A percentile compares a stretch with the other conserved stretches of the same genome.
phyloP scores from a whole-genome alignment of 2,113 vertebrate species.

The Odontesthes bonariensis region DNA sequence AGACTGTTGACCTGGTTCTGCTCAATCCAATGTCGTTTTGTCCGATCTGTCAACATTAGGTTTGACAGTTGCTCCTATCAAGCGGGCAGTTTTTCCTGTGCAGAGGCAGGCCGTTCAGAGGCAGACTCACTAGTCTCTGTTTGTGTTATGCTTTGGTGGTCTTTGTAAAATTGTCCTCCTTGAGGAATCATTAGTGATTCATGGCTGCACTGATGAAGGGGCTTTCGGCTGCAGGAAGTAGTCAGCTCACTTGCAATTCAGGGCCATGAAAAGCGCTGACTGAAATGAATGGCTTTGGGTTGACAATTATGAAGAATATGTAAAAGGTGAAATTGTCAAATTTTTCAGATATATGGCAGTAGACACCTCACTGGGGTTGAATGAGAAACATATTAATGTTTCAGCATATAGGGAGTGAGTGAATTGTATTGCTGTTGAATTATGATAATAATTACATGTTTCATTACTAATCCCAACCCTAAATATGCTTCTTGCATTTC shows the following conservation, averaged over 20 bases:
- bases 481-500: background rate
- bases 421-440: slow-evolving; percentile 32
- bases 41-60: slow-evolving; percentile 43
- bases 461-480: slow-evolving; percentile 35
- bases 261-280: slow-evolving; percentile 39
- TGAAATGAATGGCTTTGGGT: slow-evolving; percentile 25
- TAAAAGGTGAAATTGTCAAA: slow-evolving; percentile 12
- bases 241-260: slow-evolving; percentile 32
- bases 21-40: slow-evolving; percentile 30
- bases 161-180: slow-evolving; percentile 63
- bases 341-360: background rate
- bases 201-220: slow-evolving; percentile 65
- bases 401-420: slow-evolving; percentile 33
- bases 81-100: background rate
- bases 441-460: slow-evolving; percentile 45
- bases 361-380: slow-evolving; percentile 1
- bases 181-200: slow-evolving; percentile 75
- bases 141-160: slow-evolving; percentile 63
- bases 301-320: slow-evolving; percentile 14
- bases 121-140: slow-evolving; percentile 40
- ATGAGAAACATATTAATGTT: slow-evolving; percentile 14
- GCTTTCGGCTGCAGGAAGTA: slow-evolving; percentile 42
- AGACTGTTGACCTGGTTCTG: slow-evolving; percentile 55
- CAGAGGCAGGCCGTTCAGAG: slow-evolving; percentile 8
- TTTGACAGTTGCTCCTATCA: slow-evolving; percentile 18